Evolutionary conservation across 2,888 invertebrate species (phyloP), one percentile per base, ranked within the genome.

Genomic region (Lasiommata megera): DNA sequence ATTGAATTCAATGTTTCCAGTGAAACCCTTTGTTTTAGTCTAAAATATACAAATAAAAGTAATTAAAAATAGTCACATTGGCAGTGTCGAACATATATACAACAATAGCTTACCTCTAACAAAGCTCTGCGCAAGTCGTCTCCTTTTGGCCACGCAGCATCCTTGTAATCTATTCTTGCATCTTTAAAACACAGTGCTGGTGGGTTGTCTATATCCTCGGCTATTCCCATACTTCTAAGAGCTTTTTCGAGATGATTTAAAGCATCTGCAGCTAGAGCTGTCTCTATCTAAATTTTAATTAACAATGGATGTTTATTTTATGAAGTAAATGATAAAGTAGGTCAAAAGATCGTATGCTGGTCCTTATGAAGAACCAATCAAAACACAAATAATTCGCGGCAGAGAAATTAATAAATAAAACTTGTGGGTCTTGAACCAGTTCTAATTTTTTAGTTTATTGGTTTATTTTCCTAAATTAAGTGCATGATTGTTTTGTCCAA

Each of bases 1-100:
- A 69, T 95, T 93, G 70, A 96, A 95, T 54, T 87, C 83, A 54
- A 96, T 92, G 2, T 87, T 76, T 6, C 96, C 96, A 0, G 95
- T 94, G 47, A 94, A 82, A 1, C 94, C 94, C 57, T 82, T 79
- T 11, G 82, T 73, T 53, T 73, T 76, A 9, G 92, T 89, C 93
- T 94, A 71, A 55, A 79, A 74, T 61, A 50, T 17, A 40, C 41
- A 37, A 44, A 28, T 56, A 48, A 55, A 7, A 12, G 12, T 7
- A 12, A 12, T 6, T 12, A 16, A 11, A 9, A 17, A 9, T 17
- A 40, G 16, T 38, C 41, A n/a, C n/a, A n/a, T n/a, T n/a, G n/a
- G n/a, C n/a, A n/a, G n/a, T n/a, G n/a, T n/a, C n/a, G n/a, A n/a
- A n/a, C n/a, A n/a, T n/a, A n/a, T n/a, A n/a, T n/a, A n/a, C n/a